Base-by-base conservation (phyloP, 2,113 vertebrate genomes). In the Mormoops blainvillei region DNA sequence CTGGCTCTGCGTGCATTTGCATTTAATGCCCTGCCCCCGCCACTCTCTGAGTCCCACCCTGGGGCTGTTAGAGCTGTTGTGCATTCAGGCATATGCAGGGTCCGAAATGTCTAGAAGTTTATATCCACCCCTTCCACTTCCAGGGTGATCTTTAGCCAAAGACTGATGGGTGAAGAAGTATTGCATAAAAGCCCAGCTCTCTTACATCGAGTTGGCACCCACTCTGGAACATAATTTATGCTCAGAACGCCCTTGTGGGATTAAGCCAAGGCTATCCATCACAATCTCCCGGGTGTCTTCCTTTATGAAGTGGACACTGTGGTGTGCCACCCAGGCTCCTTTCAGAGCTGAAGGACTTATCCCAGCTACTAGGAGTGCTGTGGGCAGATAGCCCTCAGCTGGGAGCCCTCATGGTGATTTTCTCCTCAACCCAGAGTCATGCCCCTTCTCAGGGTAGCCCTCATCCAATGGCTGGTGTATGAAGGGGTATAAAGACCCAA, bases 1-100 rank as follows among this genome's bases (percentile, higher is more conserved):
- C 7, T 22, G 61, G 7, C 36, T 93, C 26, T 16, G 10, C 0
- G 2, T n/a, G n/a, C 15, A 7, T 77, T 83, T 63, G 36, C 65
- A 28, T 77, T 76, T 43, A 41, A 31, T 31, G 63, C 26, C 11
- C 45, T 90, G 28, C 13, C 26, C 67, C 50, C 38, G 28, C 11
- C 19, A 48, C 52, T 50, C n/a, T 88, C 31, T 50, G n/a, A 56
- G 18, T 0, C 33, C 11, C 2, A 3, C 31, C 15, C 2, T 36
- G 2, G 54, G 84, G 38, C 19, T 26, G 11, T 8, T 11, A 33
- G 45, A 71, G 16, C 28, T 7, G 0, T 24, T 45, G 3, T 41
- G 11, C 6, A 2, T 3, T 77, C 43, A 38, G 0, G 1, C 7
- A 22, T 15, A n/a, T 0, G 7, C n/a, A 41, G 11, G 61, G 38